These are phyloP conservation scores for Tragelaphus scriptus DNA, from an alignment of 2,113 vertebrate genomes.

Conservation along the genomic window DNA sequence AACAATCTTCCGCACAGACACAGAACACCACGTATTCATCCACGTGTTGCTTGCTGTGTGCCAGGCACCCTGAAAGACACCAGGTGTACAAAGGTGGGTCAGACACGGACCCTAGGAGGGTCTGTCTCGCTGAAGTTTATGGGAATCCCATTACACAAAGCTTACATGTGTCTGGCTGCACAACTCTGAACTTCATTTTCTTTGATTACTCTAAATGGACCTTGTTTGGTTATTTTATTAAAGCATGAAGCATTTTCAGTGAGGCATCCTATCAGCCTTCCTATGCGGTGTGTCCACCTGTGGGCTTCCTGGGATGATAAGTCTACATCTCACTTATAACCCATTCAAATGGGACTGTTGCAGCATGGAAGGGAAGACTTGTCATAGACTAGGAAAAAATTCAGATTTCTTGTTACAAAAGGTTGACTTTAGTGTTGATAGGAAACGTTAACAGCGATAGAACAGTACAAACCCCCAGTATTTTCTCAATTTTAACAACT, in stretches of 20 bases:
- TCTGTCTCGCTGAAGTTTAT: not conserved
- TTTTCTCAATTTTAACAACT: conserved; percentile 25
- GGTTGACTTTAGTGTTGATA: not conserved
- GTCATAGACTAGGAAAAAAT: not conserved
- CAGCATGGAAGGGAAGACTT: fast-evolving
- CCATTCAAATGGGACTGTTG: not conserved
- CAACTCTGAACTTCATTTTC: not conserved
- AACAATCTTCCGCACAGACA: not conserved
- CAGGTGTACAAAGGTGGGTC: not conserved
- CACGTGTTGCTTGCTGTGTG: not conserved
- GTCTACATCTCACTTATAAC: not conserved
- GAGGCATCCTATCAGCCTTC: not conserved
- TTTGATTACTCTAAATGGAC: not conserved
- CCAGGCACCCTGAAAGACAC: not conserved
- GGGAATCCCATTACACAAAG: not conserved
- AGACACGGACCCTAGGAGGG: not conserved
- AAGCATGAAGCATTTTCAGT: not conserved
- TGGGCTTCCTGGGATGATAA: not conserved
- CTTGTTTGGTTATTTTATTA: not conserved
- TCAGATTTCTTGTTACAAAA: not conserved
- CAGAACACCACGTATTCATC: not conserved
- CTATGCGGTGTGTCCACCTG: not conserved
- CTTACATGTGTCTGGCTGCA: not conserved
- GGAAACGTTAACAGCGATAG: not conserved
- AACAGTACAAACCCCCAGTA: not conserved